Evolutionary conservation across 2,888 invertebrate species (phyloP).

Genomic region (Resseliella maxima): DNA sequence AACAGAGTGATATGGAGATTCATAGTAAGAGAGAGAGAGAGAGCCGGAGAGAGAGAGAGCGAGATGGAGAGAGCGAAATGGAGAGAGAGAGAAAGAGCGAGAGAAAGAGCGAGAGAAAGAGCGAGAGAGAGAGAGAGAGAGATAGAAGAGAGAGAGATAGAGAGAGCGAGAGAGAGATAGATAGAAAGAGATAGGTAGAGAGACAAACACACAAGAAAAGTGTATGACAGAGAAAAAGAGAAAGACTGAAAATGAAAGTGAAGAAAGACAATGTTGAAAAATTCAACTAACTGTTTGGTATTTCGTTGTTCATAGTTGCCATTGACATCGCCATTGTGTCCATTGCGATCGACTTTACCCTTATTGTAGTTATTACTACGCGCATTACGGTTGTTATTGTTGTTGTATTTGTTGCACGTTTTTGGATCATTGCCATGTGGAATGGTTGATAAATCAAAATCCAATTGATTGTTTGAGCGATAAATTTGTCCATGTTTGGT

Average conservation of each 20-base stretch:
- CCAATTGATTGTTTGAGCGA: background rate
- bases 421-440: background rate
- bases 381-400: background rate
- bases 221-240: background rate
- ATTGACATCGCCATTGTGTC: conserved; percentile 8
- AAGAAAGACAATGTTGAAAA: background rate
- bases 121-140: no score
- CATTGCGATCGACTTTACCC: conserved; percentile 7
- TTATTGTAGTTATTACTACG: conserved; percentile 2
- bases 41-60: no score
- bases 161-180: no score
- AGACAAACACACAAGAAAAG: no score
- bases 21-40: no score
- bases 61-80: no score
- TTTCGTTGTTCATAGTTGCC: background rate
- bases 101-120: no score
- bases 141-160: no score
- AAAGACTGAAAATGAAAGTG: background rate
- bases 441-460: conserved; percentile 49
- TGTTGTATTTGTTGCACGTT: background rate
- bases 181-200: no score
- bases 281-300: background rate
- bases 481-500: conserved; percentile 47
- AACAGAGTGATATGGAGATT: no score
- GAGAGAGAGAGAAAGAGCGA: no score